A percentile compares a stretch with the other conserved stretches of the same genome.
Conservation (phyloP, 2,888 invertebrate genomes). For the Drosophila ustulata region DNA sequence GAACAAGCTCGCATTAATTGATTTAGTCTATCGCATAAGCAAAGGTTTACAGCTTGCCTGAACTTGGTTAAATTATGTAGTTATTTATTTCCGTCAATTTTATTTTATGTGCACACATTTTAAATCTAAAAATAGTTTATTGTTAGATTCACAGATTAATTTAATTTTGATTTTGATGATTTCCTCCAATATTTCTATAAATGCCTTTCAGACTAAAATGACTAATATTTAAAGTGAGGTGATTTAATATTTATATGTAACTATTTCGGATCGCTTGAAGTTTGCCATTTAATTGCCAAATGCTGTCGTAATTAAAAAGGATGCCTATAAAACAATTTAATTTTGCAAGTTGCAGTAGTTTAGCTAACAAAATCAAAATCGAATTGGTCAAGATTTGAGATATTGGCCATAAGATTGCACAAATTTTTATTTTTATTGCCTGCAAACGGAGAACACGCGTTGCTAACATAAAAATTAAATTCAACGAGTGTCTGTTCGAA, state of each 20-base stretch:
- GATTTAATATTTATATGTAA: background rate
- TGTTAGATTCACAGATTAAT: no score
- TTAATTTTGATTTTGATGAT: no score
- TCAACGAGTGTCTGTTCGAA: background rate
- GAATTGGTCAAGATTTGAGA: slow-evolving; percentile 36
- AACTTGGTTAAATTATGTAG: background rate
- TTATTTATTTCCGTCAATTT: no score
- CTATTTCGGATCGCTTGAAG: slow-evolving; percentile 1
- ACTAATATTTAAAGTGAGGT: no score
- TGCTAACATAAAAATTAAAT: slow-evolving; percentile 47
- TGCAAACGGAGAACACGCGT: slow-evolving; percentile 40
- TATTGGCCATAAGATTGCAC: slow-evolving; percentile 51
- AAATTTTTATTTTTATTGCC: slow-evolving; percentile 41
- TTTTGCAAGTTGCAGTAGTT: slow-evolving; percentile 6
- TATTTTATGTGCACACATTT: no score
- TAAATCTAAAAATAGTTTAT: no score
- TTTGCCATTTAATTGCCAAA: background rate
- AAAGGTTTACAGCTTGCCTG: slow-evolving; percentile 8
- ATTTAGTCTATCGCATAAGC: background rate
- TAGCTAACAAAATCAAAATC: slow-evolving; percentile 6
- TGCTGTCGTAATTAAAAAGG: background rate
- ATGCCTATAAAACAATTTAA: slow-evolving; percentile 1
- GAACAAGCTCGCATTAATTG: slow-evolving; percentile 9
- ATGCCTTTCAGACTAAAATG: no score
- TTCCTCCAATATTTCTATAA: no score